Evolutionary conservation across 1,140 invertebrate species (phyloP), one percentile per base, ranked within the genome.

Genomic region (Chelonus insularis): DNA sequence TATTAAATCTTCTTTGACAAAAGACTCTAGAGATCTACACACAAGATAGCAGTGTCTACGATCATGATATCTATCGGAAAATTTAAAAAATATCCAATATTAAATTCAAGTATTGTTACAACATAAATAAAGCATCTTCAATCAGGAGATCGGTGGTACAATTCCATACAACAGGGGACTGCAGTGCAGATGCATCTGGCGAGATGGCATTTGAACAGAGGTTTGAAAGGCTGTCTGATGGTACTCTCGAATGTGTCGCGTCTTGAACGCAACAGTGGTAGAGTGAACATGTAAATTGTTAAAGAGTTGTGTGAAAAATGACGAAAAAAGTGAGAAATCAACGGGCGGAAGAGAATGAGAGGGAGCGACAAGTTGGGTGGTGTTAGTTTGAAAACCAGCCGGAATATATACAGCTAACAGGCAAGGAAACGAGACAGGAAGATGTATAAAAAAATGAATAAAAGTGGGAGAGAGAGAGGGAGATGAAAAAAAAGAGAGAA

Each of bases 401-500:
- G 45, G 45, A 25, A 23, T 48, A 20, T n/a, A n/a, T n/a, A n/a
- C n/a, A n/a, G n/a, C n/a, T 18, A 48, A n/a, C 23, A 12, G 12
- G 20, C 45, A 43, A 8, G 16, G 41, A 43, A 43, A 8, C 37
- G 32, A 21, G 14, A 41, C 36, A 21, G 16, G 23, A 50, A 14
- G 55, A 21, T 11, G 14, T 8, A 18, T 48, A 59, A 29, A 29
- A 11, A 11, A 56, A 39, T n/a, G 39, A 41, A 48, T 7, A 43
- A 37, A 39, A 23, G 43, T 32, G 39, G 43, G 36, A 48, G 52
- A 39, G 12, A 47, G 52, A 63, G 39, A 61, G 39, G 12, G 51
- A 4, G 60, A 34, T 55, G 32, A 63, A 59, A 56, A 52, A 45
- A 57, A 58, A 57, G 11, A 52, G 36, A 68, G 59, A 62, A 39